Conservation (phyloP, 2,888 invertebrate genomes). For the Drosophila paramelanica region DNA sequence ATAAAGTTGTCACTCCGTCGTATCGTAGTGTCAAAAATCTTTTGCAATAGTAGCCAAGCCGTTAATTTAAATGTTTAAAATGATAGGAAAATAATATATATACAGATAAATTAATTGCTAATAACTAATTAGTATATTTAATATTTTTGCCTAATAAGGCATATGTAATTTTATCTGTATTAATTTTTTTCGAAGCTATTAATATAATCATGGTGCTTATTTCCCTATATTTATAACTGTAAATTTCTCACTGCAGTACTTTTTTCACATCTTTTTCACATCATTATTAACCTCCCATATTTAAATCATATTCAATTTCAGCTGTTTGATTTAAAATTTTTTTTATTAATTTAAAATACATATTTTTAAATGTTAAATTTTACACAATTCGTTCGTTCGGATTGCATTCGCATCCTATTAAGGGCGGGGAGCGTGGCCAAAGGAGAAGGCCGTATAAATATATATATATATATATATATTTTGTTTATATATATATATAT, state of each 20-base stretch:
- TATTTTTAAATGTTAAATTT: constrained; percentile 53
- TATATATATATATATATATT: constrained; percentile 44
- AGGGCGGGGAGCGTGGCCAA: constrained; percentile 33
- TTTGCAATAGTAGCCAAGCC: background rate
- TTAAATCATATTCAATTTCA: constrained; percentile 2
- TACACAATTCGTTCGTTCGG: constrained; percentile 64
- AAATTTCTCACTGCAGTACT: too few species aligned
- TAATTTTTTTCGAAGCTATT: too few species aligned
- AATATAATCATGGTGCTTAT: too few species aligned
- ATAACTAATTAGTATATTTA: too few species aligned
- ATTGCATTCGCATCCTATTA: constrained; percentile 47
- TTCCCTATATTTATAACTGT: too few species aligned
- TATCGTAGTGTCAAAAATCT: constrained; percentile 6
- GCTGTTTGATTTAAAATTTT: constrained; percentile 34
- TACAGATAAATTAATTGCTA: background rate
- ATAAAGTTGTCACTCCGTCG: constrained; percentile 3
- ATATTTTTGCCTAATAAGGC: too few species aligned
- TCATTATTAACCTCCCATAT: background rate
- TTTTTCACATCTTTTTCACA: too few species aligned
- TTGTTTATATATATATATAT: constrained; percentile 36
- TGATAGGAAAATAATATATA: background rate
- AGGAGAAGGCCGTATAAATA: constrained; percentile 60
- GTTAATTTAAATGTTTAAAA: background rate
- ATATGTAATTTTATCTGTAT: too few species aligned
- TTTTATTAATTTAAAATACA: constrained; percentile 62